phyloP scores from a whole-genome alignment of 2,113 vertebrate genomes.

The Labeo rohita region DNA sequence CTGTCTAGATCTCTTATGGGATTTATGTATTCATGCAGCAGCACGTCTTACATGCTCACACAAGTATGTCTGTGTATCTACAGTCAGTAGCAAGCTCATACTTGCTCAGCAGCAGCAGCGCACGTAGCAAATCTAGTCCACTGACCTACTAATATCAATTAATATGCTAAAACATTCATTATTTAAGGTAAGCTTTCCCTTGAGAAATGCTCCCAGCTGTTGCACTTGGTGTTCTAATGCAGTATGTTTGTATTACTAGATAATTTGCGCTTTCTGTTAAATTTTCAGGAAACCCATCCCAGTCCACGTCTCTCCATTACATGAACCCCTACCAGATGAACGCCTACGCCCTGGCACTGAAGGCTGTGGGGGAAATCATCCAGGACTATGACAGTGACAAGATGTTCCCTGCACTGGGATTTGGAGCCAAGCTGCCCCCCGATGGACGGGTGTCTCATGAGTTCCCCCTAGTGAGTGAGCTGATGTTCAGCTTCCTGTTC shows the following conservation, averaged over 20 bases:
- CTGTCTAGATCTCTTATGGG: not conserved
- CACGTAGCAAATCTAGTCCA: not conserved
- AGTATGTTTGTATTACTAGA: not conserved
- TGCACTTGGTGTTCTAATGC: not conserved
- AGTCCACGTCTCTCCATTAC: conserved; percentile 93
- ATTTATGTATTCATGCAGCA: not conserved
- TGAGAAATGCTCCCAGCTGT: not conserved
- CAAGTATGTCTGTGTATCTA: too few species aligned
- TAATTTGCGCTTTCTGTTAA: not conserved
- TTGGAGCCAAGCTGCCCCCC: conserved; percentile 91
- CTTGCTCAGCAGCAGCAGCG: not conserved
- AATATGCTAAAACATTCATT: not conserved
- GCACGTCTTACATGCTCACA: not conserved
- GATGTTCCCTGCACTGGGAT: conserved; percentile 92
- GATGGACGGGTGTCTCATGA: conserved; percentile 91
- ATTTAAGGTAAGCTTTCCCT: not conserved
- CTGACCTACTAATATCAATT: not conserved
- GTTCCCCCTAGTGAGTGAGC: conserved; percentile 75
- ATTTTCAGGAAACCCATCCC: conserved; percentile 84
- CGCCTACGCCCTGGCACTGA: conserved; percentile 90
- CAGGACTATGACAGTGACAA: conserved; percentile 96
- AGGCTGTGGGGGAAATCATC: conserved; percentile 92
- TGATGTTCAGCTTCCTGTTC: not conserved
- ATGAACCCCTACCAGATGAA: conserved; percentile 97
- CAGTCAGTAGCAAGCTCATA: not conserved